Evolutionary conservation across 2,888 invertebrate species (phyloP).

Genomic region (Agrotis exclamationis): DNA sequence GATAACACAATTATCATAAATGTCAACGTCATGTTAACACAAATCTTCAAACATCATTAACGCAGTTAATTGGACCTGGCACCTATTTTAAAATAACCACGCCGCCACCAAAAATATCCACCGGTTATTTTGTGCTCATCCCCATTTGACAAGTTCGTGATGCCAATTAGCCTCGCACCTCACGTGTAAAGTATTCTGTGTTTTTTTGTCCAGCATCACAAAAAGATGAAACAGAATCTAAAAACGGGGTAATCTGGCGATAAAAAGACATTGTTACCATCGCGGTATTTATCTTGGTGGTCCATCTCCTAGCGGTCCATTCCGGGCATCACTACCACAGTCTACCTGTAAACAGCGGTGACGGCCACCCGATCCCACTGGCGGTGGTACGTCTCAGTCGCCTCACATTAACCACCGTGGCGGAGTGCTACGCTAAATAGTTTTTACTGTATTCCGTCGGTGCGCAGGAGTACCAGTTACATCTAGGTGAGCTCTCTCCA

Average conservation of each 20-base stretch:
- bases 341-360: too few relatives aligned
- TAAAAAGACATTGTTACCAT: too few relatives aligned
- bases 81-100: neutral
- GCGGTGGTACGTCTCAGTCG: too few relatives aligned
- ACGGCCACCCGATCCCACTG: too few relatives aligned
- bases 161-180: conserved; percentile 54
- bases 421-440: too few relatives aligned
- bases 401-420: too few relatives aligned
- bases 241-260: neutral
- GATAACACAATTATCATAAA: neutral
- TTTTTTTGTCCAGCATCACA: conserved; percentile 34
- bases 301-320: too few relatives aligned
- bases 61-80: neutral
- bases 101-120: conserved; percentile 24
- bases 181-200: conserved; percentile 47
- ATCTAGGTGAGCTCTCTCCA: too few relatives aligned
- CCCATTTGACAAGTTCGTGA: conserved; percentile 37
- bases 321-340: too few relatives aligned
- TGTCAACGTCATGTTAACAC: conserved; percentile 2
- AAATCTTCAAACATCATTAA: neutral
- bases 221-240: conserved; percentile 12
- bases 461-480: too few relatives aligned
- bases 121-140: conserved; percentile 31
- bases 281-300: too few relatives aligned
- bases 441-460: too few relatives aligned